Base-by-base conservation (phyloP, 2,888 invertebrate genomes). In the Nephrocerus scutellatus region DNA sequence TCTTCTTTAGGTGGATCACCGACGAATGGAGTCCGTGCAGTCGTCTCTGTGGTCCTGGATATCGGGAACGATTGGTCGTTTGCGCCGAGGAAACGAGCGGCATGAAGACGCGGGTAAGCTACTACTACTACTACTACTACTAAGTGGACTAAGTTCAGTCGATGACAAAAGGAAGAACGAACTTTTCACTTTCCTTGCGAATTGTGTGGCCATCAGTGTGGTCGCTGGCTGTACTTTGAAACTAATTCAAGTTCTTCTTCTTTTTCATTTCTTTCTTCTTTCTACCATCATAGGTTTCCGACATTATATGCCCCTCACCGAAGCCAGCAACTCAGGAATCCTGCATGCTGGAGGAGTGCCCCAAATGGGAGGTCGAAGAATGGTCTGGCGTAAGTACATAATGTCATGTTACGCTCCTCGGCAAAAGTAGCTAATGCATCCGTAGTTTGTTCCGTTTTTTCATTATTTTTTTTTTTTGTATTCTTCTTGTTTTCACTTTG, bases 11-110 rank as follows among this genome's bases (percentile, higher is more conserved):
- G 62, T 93, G 92, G 92, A 79, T 84, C 58, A 78, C 82, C 16
- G 84, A 84, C 36, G 87, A 89, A 50, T 95, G 93, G 93, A 84
- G 85, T 31, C 72, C 79, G 10, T 95, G 93, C 70, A 86, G 86
- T 50, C 80, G 77, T 19, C 80, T 80, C 16, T 95, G 95, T 59
- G 92, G 91, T 1, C 86, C 86, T 3, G 93, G 93, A 5, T 76
- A 82, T 46, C 76, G 84, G 53, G 77, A 81, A 40, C 77, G 93
- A 9, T 75, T 82, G 47, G 88, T 93, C 40, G 79, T 85, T 53
- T 95, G 95, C 62, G 82, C 84, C 7, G 79, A 85, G 66, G 81
- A 87, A 55, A 81, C 80, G 49, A 85, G 90, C 61, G 81, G 82
- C 51, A 82, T 89, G 21, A 80, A 80, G 60, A 80, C 82, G 44